Evolutionary conservation across 2,888 invertebrate species (phyloP), one percentile per base, ranked within the genome.

Genomic region (Orthosia cruda): DNA sequence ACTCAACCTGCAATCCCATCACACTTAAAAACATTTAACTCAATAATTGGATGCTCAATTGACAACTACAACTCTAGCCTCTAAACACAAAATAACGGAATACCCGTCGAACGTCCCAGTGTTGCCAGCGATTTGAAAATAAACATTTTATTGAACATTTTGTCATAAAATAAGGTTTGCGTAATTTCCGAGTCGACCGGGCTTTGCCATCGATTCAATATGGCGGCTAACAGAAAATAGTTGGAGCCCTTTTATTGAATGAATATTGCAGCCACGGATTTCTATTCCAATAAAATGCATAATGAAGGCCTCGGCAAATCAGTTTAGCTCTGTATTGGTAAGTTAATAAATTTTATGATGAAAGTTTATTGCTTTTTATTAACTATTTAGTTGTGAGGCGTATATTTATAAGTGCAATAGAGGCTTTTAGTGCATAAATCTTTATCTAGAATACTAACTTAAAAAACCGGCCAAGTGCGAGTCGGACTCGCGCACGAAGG

Each of bases 71-170:
- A 55, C 50, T 32, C 16, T 58, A 55, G 26, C 50, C 59, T 80
- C 64, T 20, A 62, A 64, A 66, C 40, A 73, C 54, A 76, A 74
- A 75, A 82, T 67, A 70, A 76, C 61, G 23, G 67, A 32, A 69
- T 54, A 15, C n/a, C 54, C 32, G 54, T 62, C 52, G 40, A 77
- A 62, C 50, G 50, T 66, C 32, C 23, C 61, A 47, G 68, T 63
- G 65, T 66, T 70, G 68, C 75, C 40, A 55, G 59, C 63, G 55
- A 72, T 80, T 76, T 4, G 58, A 76, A 80, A 84, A 84, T 76
- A 84, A 80, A 79, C 67, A 83, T 64, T 80, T 76, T 62, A 80
- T 62, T 63, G 75, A 59, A 75, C 71, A 71, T 84, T 80, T 71
- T 67, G 70, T 68, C 63, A 83, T 84, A 81, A 81, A 81, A 81